Base-by-base conservation (phyloP, 2,888 invertebrate genomes). In the Alloscopus bannaensis region DNA sequence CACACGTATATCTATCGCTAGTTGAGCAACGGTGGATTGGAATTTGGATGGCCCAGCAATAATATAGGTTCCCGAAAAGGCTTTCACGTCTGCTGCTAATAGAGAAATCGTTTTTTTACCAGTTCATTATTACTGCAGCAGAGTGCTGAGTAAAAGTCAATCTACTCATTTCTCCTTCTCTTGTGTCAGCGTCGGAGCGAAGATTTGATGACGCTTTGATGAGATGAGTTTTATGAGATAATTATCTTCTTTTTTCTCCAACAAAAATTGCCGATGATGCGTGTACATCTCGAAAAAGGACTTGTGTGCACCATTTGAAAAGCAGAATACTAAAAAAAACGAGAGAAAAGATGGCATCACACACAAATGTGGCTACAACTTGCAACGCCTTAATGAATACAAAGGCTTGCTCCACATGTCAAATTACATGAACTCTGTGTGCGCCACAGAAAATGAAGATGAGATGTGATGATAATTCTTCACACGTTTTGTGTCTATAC, bases 141-240 rank as follows among this genome's bases (percentile, higher is more conserved):
- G 16, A 55, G n/a, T n/a, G n/a, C n/a, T n/a, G n/a, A 26, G 55
- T 13, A 47, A 3, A 18, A 47, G 24, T 22, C 50, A 28, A 4
- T 55, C 55, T 13, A 8, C 13, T 28, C 3, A 1, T 55, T 4
- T n/a, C 28, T 55, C 55, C 26, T 4, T 36, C 36, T 36, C 13
- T 36, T 13, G 13, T 13, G 36, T 36, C 6, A 8, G 13, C 36
- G 36, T 8, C 2, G 20, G 50, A 20, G 2, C 3, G 22, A 50
- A 50, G 13, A 47, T 42, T 22, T 47, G 28, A 47, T 47, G 47
- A 60, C 31, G 47, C 47, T 24, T 24, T 31, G 59, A 60, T 28
- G 60, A 20, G 70, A 60, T 59, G 59, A 70, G 22, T 47, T n/a
- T 70, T 50, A 47, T 47, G 45, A 70, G 70, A 70, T 70, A 70